Conservation (phyloP, 2,888 invertebrate species). For the Apoda limacodes region DNA sequence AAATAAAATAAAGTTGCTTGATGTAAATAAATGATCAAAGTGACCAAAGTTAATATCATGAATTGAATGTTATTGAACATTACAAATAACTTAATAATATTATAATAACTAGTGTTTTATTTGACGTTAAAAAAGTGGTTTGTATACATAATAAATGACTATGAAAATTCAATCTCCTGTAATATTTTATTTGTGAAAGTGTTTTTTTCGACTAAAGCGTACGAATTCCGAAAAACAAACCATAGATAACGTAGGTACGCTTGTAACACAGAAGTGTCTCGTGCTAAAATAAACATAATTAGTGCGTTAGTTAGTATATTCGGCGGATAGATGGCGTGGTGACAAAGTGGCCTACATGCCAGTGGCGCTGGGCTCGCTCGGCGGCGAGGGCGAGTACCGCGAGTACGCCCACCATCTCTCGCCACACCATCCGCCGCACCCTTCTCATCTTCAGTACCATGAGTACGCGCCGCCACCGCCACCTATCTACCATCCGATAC, state of each 20-base stretch:
- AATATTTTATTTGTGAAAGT: too few relatives aligned
- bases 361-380: conserved; percentile 74
- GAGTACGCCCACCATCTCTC: conserved; percentile 60
- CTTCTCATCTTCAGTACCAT: conserved; percentile 44
- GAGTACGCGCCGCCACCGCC: conserved; percentile 72
- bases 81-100: too few relatives aligned
- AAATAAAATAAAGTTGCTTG: too few relatives aligned
- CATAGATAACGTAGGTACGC: not conserved
- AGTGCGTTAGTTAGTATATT: conserved; percentile 17
- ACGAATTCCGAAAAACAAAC: conserved; percentile 7
- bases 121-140: too few relatives aligned
- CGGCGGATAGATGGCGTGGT: conserved; percentile 63
- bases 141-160: too few relatives aligned
- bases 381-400: conserved; percentile 73
- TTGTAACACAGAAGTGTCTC: not conserved
- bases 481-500: conserved; percentile 53
- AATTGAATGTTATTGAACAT: too few relatives aligned
- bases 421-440: conserved; percentile 52
- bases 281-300: conserved; percentile 2
- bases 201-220: too few relatives aligned
- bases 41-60: conserved; percentile 36
- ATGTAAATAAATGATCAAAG: conserved; percentile 42
- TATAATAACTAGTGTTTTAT: too few relatives aligned
- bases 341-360: conserved; percentile 76
- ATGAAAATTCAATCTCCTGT: too few relatives aligned